Evolutionary conservation across 2,888 invertebrate genomes (phyloP).

Genomic region (Scelioninae gen. 1): DNA sequence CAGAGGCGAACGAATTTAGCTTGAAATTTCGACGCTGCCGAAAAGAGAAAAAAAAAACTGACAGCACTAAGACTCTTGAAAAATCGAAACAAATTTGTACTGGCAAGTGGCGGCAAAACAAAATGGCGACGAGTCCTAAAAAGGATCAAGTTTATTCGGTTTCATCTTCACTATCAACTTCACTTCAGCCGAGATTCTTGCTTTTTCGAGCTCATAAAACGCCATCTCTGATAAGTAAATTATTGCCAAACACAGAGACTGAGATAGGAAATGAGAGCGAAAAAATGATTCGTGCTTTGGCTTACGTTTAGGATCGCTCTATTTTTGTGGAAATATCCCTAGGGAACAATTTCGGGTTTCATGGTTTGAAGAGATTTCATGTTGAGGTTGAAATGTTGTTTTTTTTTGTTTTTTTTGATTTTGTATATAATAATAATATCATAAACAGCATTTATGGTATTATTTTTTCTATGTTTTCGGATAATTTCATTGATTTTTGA

Average conservation of each 20-base stretch:
- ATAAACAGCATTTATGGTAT: too few species aligned
- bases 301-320: neutral
- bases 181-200: constrained; percentile 32
- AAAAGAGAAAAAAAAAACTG: constrained; percentile 53
- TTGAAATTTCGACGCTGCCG: constrained; percentile 61
- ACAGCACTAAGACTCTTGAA: constrained; percentile 60
- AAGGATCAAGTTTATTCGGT: constrained; percentile 50
- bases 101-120: constrained; percentile 57
- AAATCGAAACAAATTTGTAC: constrained; percentile 67
- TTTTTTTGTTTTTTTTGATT: too few species aligned
- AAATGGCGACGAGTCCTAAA: constrained; percentile 44
- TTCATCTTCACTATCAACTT: constrained; percentile 35
- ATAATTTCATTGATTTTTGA: too few species aligned
- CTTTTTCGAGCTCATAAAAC: neutral
- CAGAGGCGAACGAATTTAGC: constrained; percentile 65
- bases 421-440: too few species aligned
- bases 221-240: constrained; percentile 3
- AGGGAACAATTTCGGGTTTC: too few species aligned
- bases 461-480: too few species aligned
- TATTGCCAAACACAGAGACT: neutral
- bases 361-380: too few species aligned
- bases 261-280: neutral
- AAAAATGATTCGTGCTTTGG: neutral
- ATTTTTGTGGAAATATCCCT: too few species aligned
- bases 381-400: too few species aligned